Base-by-base conservation (phyloP, 1,140 invertebrate species). In the Drosophila kurseongensis region DNA sequence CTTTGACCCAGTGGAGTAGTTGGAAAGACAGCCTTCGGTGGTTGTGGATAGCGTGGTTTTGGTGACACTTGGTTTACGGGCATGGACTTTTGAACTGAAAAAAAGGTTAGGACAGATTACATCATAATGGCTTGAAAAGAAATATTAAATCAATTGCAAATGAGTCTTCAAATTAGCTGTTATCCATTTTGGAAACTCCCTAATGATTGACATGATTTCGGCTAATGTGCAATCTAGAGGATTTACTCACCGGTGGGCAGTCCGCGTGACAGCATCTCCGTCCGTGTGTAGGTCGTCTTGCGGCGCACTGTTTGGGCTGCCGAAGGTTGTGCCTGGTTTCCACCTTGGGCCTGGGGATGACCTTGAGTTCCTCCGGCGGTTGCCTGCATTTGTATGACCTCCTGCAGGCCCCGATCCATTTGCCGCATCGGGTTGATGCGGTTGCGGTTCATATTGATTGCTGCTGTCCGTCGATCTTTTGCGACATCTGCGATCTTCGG, bases 391-490 rank as follows among this genome's bases (percentile, higher is more conserved):
- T 61, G 52, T 3, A 75, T 23, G 0, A 63, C 56, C 38, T 82
- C 79, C 2, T 74, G 68, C 14, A 82, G 38, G 2, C 59, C 59
- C 0, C 72, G 65, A 1, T 80, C 73, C 8, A 56, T 27, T 23
- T 51, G 62, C 8, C 66, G 40, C 44, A 57, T 27, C 1, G 59
- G 47, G 45, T 62, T 74, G n/a, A 50, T 18, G 5, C 79, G 67
- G 14, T 55, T 38, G 29, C 79, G 78, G 57, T 73, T 77, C 73
- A 81, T 78, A 59, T 59, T 76, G 57, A 67, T 74, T 1, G 38
- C 42, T 18, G 29, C 10, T 18, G 14, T 32, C n/a, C 27, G 8
- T 6, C 47, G 7, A 40, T 54, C n/a, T 52, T 2, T 29, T 56
- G 48, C 42, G 12, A 10, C 63, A 69, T 42, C 50, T 13, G 16